Percentiles rank a stretch among this genome's conserved stretches.
These are phyloP conservation scores for Salticus scenicus DNA, from an alignment of 2,888 invertebrate genomes.

Conservation along the genomic window DNA sequence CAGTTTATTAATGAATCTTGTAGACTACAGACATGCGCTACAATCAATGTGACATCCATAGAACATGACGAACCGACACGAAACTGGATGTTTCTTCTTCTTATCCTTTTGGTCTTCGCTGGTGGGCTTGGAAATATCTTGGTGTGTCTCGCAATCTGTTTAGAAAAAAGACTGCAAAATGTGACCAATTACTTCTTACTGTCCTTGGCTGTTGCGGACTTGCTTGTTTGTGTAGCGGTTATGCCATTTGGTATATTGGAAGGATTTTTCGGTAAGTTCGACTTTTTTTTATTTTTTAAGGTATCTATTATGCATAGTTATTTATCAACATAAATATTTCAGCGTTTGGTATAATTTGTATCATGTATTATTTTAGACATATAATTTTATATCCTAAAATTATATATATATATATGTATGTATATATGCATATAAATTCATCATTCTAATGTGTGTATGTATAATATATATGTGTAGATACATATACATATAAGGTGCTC, in stretches of 20 bases:
- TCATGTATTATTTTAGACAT: too few species aligned
- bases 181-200: constrained; percentile 96
- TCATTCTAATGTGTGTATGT: too few species aligned
- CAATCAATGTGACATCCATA: constrained; percentile 2
- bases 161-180: constrained; percentile 93
- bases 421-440: too few species aligned
- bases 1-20: constrained; percentile 23
- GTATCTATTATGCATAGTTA: too few species aligned
- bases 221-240: constrained; percentile 93
- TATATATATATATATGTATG: too few species aligned
- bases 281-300: too few species aligned
- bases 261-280: constrained; percentile 89
- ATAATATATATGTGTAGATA: too few species aligned
- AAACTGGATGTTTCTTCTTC: constrained; percentile 90
- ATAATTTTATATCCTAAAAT: too few species aligned
- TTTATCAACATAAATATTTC: too few species aligned
- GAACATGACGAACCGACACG: constrained; percentile 75
- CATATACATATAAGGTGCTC: too few species aligned
- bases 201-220: constrained; percentile 93
- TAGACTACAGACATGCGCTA: neutral
- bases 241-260: constrained; percentile 97
- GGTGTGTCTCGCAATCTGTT: constrained; percentile 92
- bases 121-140: constrained; percentile 93
- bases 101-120: constrained; percentile 88
- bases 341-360: too few species aligned